Evolutionary conservation across 2,888 invertebrate genomes (phyloP).

Genomic region (Drosophila kambysellisi): DNA sequence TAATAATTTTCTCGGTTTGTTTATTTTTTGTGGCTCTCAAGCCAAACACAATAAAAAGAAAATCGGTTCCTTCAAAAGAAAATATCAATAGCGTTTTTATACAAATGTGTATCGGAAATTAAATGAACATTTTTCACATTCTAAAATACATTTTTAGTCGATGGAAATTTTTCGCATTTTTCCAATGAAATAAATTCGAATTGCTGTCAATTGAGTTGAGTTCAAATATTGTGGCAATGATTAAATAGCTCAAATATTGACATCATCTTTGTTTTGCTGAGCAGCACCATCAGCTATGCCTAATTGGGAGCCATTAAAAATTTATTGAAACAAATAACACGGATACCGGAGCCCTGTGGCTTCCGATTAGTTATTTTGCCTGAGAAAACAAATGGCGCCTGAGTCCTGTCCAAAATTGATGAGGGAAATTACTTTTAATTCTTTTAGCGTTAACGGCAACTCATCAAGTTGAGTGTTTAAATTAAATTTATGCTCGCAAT

Average conservation of each 20-base stretch:
- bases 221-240: conserved; percentile 14
- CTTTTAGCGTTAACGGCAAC: conserved; percentile 70
- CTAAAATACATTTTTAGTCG: background rate
- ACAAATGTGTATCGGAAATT: background rate
- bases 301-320: conserved; percentile 68
- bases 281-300: conserved; percentile 25
- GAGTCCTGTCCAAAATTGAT: conserved; percentile 56
- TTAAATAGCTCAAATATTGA: conserved; percentile 29
- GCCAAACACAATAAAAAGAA: background rate
- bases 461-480: conserved; percentile 77
- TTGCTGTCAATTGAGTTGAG: conserved; percentile 17
- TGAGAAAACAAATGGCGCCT: conserved; percentile 6
- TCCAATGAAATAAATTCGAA: background rate
- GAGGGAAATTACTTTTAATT: conserved; percentile 72
- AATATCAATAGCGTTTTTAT: background rate
- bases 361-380: conserved; percentile 2
- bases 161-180: background rate
- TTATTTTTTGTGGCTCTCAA: background rate
- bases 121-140: background rate
- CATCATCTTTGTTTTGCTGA: conserved; percentile 11
- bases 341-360: conserved; percentile 33
- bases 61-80: background rate
- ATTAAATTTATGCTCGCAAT: conserved; percentile 61
- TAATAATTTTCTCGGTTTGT: background rate
- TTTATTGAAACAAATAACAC: conserved; percentile 68